Evolutionary conservation across 2,113 vertebrate species (phyloP), one percentile per base, ranked within the genome.

Genomic region (Pelobates fuscus): DNA sequence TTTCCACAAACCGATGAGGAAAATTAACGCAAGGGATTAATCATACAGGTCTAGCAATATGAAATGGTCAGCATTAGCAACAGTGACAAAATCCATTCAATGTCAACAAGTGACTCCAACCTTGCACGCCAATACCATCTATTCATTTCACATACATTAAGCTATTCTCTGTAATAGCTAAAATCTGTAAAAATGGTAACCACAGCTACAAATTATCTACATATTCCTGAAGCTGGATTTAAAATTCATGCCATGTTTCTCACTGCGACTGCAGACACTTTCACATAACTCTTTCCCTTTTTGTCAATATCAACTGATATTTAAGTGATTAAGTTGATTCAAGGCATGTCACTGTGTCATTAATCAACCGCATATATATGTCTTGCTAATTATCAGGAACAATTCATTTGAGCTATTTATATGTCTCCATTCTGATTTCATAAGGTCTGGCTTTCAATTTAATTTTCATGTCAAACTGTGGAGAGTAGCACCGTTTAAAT

Each of bases 341-440:
- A 17, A 74, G 60, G 49, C 54, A 59, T 77, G 79, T 78, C 73
- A 24, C 27, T 0, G 0, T 23, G 59, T 65, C 80, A 79, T 84
- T 84, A 80, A 82, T 86, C 77, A 81, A 75, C 54, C 77, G 77
- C 1, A 4, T 60, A 43, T 21, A 65, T 81, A 65, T 81, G 69
- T 69, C 78, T 79, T 3, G 26, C 43, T 20, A 83, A 70, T 79
- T 67, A 78, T 79, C 43, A 60, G 55, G 59, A 78, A 55, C 73
- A 59, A 61, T 71, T 68, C 5, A 1, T 37, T 70, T 1, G 58
- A 63, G 66, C 74, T 84, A 81, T 85, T 86, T 85, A 86, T 85
- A 86, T 75, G 8, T 80, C 71, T 63, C 23, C 23, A 27, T 80
- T 78, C 20, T n/a, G 70, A 78, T 82, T 79, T 61, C 54, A 6